Evolutionary conservation across 2,888 invertebrate species (phyloP).

Genomic region (Drosophila diplacantha): DNA sequence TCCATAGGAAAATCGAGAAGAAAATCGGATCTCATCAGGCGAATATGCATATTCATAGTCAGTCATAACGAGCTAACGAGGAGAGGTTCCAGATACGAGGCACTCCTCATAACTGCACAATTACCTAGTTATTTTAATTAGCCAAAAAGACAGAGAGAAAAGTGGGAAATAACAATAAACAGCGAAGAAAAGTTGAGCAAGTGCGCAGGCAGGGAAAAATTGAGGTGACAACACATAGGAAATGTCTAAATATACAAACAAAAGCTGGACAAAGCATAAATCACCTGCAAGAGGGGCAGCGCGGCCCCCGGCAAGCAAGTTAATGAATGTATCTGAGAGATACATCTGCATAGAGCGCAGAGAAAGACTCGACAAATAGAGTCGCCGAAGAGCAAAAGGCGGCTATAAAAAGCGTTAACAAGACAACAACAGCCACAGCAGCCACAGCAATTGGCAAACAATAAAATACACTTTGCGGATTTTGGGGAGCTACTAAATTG

Average conservation of each 20-base stretch:
- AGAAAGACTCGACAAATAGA: constrained; percentile 64
- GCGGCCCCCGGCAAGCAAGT: constrained; percentile 53
- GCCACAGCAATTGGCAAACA: constrained; percentile 59
- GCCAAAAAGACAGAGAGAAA: constrained; percentile 30
- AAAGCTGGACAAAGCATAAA: constrained; percentile 54
- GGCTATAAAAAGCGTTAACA: constrained; percentile 70
- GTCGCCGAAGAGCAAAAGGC: constrained; percentile 48
- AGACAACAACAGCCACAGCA: constrained; percentile 40
- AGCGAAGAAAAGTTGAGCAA: constrained; percentile 46
- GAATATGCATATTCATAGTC: constrained; percentile 66
- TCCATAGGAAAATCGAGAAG: neutral
- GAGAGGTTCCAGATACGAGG: neutral
- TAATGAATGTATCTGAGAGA: constrained; percentile 70
- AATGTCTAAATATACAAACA: constrained; percentile 57
- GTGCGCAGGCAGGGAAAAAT: constrained; percentile 34
- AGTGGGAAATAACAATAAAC: constrained; percentile 8
- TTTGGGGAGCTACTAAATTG: constrained; percentile 44
- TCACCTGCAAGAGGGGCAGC: constrained; percentile 33
- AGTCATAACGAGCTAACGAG: constrained; percentile 12
- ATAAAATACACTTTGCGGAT: constrained; percentile 58
- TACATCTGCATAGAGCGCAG: constrained; percentile 61
- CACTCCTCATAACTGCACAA: constrained; percentile 57
- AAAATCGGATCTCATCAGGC: constrained; percentile 48
- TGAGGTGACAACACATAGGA: constrained; percentile 63
- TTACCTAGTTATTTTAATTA: constrained; percentile 67